Evolutionary conservation across 1,140 invertebrate genomes (phyloP).

Genomic region (Drosophila tani): DNA sequence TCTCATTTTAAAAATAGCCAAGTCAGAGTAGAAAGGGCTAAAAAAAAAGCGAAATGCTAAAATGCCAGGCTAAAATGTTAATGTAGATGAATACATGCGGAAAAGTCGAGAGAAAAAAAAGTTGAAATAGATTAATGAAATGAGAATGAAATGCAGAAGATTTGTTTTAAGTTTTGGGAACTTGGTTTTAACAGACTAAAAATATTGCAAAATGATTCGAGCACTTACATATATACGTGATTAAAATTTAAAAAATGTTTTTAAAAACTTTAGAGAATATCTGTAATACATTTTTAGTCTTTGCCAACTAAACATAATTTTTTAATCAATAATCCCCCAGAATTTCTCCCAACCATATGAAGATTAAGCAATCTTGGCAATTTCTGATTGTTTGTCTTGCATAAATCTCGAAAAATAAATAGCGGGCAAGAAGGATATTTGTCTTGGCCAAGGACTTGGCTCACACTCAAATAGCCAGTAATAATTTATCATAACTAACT

Average conservation of each 20-base stretch:
- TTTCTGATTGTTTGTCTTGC: constrained; percentile 39
- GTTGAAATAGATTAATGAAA: constrained; percentile 45
- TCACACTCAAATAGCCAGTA: constrained; percentile 48
- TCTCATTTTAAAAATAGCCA: constrained; percentile 61
- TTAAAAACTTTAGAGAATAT: not conserved
- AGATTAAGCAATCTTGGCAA: constrained; percentile 30
- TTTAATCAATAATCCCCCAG: constrained; percentile 21
- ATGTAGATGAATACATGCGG: constrained; percentile 47
- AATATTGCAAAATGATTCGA: not conserved
- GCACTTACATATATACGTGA: not conserved
- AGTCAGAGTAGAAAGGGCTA: constrained; percentile 38
- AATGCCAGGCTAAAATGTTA: constrained; percentile 52
- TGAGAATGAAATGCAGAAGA: constrained; percentile 31
- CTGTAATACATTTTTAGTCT: not conserved
- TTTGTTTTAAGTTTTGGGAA: not conserved
- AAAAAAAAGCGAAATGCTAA: constrained; percentile 40
- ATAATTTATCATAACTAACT: constrained; percentile 65
- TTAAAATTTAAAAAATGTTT: not conserved
- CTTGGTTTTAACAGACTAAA: not conserved
- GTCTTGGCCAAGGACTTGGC: constrained; percentile 48
- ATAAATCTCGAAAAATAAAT: constrained; percentile 39
- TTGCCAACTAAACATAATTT: constrained; percentile 20
- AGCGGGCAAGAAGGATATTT: constrained; percentile 29
- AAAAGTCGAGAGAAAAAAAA: constrained; percentile 14
- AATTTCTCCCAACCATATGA: not conserved